A percentile compares a stretch with the other conserved stretches of the same genome.
Conservation (phyloP, 23 tunicate species). For the Oikopleura vanhoeffeni region DNA sequence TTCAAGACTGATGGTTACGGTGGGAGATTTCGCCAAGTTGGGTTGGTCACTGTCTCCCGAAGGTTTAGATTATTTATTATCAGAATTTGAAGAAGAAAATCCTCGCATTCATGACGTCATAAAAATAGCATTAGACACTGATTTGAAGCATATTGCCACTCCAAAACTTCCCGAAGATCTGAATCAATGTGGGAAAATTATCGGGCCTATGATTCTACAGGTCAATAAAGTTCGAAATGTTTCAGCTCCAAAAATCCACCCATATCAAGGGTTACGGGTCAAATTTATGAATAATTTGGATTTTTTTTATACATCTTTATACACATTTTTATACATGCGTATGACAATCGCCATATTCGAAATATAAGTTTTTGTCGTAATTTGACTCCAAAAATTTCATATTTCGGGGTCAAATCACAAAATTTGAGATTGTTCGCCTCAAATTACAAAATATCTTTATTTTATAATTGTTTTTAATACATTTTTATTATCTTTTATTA, state of each 20-base stretch:
- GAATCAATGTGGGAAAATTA: neutral
- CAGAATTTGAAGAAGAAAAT: neutral
- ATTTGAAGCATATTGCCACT: neutral
- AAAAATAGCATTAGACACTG: neutral
- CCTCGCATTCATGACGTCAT: neutral
- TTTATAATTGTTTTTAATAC: no score
- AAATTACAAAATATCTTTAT: no score
- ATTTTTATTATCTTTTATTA: no score
- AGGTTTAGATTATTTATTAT: neutral
- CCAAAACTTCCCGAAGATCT: neutral
- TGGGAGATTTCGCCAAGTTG: neutral
- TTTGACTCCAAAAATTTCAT: no score
- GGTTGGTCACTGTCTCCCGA: neutral
- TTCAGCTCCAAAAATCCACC: constrained; percentile 61
- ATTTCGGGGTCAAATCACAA: no score
- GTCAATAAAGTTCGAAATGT: constrained; percentile 50
- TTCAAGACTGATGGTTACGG: neutral
- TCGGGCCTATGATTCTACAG: constrained; percentile 32
- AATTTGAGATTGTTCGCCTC: no score
- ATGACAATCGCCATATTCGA: no score
- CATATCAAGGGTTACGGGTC: no score
- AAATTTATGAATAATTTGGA: no score
- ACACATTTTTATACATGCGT: no score
- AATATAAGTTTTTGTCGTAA: no score
- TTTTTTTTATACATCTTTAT: no score